phyloP scores from a whole-genome alignment of 2,888 invertebrate genomes.

The Leptarthrus brevirostris region DNA sequence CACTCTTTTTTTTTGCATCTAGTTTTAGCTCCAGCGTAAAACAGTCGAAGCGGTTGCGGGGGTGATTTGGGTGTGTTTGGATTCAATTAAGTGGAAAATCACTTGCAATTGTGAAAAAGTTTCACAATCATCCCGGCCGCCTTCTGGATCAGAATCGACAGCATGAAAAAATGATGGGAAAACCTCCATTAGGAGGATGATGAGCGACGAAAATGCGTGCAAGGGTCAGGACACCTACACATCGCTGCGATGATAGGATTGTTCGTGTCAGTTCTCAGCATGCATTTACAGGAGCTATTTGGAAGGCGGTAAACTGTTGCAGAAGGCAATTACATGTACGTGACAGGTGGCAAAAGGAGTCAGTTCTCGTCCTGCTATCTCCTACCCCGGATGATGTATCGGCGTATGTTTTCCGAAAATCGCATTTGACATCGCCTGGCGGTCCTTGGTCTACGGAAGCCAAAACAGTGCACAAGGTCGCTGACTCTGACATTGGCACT shows the following conservation, averaged over 20 bases:
- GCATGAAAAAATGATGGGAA: slow-evolving; percentile 2
- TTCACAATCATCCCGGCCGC: slow-evolving; percentile 10
- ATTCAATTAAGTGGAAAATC: slow-evolving; percentile 67
- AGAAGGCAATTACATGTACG: slow-evolving; percentile 48
- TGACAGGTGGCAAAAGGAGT: slow-evolving; percentile 33
- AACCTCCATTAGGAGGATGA: slow-evolving; percentile 22
- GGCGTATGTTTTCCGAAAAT: slow-evolving; percentile 17
- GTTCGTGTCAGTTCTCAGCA: slow-evolving; percentile 41
- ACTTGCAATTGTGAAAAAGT: slow-evolving; percentile 59
- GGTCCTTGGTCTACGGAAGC: neutral
- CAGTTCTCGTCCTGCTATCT: neutral
- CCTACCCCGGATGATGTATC: slow-evolving; percentile 15
- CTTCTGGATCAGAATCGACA: neutral
- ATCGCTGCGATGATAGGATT: slow-evolving; percentile 24
- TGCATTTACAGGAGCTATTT: slow-evolving; percentile 16
- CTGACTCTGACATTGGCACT: slow-evolving; percentile 45
- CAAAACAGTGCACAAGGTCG: slow-evolving; percentile 39
- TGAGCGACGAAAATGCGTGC: slow-evolving; percentile 30
- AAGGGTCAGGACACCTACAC: slow-evolving; percentile 25
- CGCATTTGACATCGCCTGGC: slow-evolving; percentile 9
- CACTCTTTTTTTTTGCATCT: slow-evolving; percentile 30
- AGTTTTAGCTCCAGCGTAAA: neutral
- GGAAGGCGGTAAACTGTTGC: slow-evolving; percentile 30
- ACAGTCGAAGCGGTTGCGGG: no score
- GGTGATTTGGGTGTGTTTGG: slow-evolving; percentile 60